phyloP scores from a whole-genome alignment of 64 coral and sea anemone species.

The Astreopora myriophthalma region DNA sequence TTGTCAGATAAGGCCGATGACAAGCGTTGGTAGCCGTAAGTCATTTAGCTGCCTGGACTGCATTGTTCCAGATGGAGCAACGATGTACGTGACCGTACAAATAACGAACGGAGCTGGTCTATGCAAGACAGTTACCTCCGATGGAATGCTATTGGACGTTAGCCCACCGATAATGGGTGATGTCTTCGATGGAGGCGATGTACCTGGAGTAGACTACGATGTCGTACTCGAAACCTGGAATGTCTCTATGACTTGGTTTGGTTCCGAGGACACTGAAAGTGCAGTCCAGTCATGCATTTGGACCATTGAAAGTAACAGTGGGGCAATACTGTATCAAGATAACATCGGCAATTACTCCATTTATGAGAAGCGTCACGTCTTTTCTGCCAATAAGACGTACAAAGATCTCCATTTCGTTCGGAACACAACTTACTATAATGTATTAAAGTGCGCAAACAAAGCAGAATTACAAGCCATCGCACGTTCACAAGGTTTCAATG shows the following conservation, averaged over 20 bases:
- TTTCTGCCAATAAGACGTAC: constrained; percentile 39
- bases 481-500: constrained; percentile 80
- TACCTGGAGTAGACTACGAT: constrained; percentile 43
- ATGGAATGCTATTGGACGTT: constrained; percentile 80
- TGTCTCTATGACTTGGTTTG: constrained; percentile 76
- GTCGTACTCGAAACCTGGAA: constrained; percentile 64
- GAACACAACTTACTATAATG: constrained; percentile 33
- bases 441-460: constrained; percentile 71
- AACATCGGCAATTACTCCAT: neutral
- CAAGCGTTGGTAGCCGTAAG: constrained; percentile 35
- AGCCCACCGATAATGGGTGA: constrained; percentile 67
- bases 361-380: constrained; percentile 29
- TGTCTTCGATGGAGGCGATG: constrained; percentile 59
- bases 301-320: constrained; percentile 20
- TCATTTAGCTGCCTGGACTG: constrained; percentile 54
- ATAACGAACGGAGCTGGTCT: constrained; percentile 76
- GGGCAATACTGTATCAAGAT: neutral
- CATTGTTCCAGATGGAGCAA: constrained; percentile 28
- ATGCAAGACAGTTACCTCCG: constrained; percentile 23
- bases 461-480: neutral
- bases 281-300: constrained; percentile 66
- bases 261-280: constrained; percentile 77
- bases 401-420: neutral
- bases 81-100: constrained; percentile 60
- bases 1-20: constrained; percentile 59